These are phyloP conservation scores for Ectobius pallidus DNA, from an alignment of 2,888 invertebrate genomes.

Conservation along the genomic window DNA sequence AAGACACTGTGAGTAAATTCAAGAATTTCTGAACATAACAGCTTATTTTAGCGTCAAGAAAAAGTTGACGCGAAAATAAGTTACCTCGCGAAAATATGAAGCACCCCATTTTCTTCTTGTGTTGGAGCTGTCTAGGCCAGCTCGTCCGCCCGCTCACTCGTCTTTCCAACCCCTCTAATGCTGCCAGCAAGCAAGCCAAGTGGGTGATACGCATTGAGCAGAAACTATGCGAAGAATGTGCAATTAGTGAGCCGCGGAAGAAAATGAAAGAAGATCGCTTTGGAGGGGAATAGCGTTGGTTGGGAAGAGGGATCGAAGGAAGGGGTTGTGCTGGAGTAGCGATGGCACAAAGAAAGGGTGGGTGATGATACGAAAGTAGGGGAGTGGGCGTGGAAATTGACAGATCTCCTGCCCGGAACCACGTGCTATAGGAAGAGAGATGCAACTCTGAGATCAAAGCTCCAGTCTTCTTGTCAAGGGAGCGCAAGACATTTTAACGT, in stretches of 20 bases:
- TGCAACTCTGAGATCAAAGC: background rate
- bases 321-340: slow-evolving; percentile 55
- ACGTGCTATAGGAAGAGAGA: slow-evolving; percentile 12
- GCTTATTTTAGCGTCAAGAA: slow-evolving; percentile 20
- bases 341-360: slow-evolving; percentile 42
- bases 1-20: too few species aligned
- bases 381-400: slow-evolving; percentile 40
- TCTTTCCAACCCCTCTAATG: slow-evolving; percentile 32
- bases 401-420: slow-evolving; percentile 38
- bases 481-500: too few species aligned
- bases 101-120: slow-evolving; percentile 21
- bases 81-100: slow-evolving; percentile 31
- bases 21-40: background rate
- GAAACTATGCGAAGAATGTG: slow-evolving; percentile 97
- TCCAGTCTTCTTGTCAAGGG: too few species aligned
- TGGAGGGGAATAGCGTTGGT: slow-evolving; percentile 1
- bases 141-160: background rate
- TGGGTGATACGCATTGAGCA: slow-evolving; percentile 51
- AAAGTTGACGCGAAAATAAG: slow-evolving; percentile 30
- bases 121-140: background rate
- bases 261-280: slow-evolving; percentile 63
- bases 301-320: slow-evolving; percentile 60
- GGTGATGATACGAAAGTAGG: slow-evolving; percentile 11
- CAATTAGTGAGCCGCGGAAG: slow-evolving; percentile 87
- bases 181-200: slow-evolving; percentile 36